Conservation (phyloP, 2,113 vertebrate genomes). For the Uropsilus gracilis region DNA sequence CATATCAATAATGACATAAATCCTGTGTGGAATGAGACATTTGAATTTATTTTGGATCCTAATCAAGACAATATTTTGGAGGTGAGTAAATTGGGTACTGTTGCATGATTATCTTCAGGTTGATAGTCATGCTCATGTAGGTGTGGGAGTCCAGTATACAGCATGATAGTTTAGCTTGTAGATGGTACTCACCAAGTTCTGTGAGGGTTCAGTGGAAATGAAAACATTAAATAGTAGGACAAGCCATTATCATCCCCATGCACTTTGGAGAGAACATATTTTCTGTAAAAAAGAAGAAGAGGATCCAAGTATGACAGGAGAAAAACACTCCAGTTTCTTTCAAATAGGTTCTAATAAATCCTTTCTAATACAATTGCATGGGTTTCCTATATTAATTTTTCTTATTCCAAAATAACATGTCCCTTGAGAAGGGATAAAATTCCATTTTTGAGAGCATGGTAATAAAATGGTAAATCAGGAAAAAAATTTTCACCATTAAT, state of each 20-base stretch:
- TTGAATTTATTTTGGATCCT: slow-evolving; percentile 96
- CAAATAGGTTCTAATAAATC: background rate
- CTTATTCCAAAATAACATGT: slow-evolving; percentile 29
- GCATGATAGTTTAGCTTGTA: no score
- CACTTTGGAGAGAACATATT: background rate
- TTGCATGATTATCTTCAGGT: background rate
- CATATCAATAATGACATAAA: slow-evolving; percentile 96
- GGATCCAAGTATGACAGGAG: background rate
- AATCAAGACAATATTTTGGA: slow-evolving; percentile 95
- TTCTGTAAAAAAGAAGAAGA: background rate
- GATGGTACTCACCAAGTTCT: background rate
- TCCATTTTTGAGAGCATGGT: background rate
- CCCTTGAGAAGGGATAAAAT: background rate
- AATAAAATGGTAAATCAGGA: background rate
- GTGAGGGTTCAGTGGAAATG: background rate
- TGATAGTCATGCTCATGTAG: background rate
- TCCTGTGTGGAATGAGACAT: slow-evolving; percentile 96
- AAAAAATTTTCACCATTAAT: background rate
- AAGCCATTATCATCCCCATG: background rate
- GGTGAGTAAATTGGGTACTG: slow-evolving; percentile 84
- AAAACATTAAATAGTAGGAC: background rate
- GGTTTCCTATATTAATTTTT: slow-evolving; percentile 8
- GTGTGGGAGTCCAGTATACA: background rate
- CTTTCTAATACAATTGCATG: background rate
- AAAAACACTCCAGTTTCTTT: background rate